Base-by-base conservation (phyloP, 2,113 vertebrate species). In the Seriola quinqueradiata region DNA sequence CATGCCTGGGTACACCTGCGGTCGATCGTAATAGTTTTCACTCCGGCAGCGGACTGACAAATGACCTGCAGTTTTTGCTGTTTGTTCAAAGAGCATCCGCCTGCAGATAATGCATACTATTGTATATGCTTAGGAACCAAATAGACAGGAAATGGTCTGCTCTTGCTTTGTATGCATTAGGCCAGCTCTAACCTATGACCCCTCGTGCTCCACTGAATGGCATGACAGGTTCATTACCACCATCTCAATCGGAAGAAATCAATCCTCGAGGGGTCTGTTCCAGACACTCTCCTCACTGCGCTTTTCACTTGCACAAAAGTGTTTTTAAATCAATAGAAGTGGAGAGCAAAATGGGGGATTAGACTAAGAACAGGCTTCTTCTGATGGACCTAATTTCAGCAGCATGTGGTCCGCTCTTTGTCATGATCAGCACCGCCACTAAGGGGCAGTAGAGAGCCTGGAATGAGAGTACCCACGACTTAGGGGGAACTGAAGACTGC, bases 381-480 rank as follows among this genome's bases (percentile, higher is more conserved):
- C 44, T 81, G 57, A 68, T 70, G 64, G 72, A 76, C 25, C 38
- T 52, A 61, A 63, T 70, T 80, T 55, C 36, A 58, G 57, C n/a
- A 36, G 59, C 28, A 19, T 38, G 46, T 38, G 57, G 17, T 12
- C 14, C 17, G 5, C 28, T 70, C 17, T 32, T 46, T 84, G 79
- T 79, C 25, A 11, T 83, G 50, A 77, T 60, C 25, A 44, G 17
- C 28, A 8, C 57, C 3, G 58, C 88, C 93, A 88, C 90, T 73
- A n/a, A 75, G 89, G 46, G 92, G 75, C 89, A 92, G 89, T 85
- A 93, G 79, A 91, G 85, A 92, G 87, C 90, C 87, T 90, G 67
- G 57, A 77, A 91, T 85, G 57, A 77, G 81, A 70, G 28, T 14
- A 25, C 2, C 50, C 52, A 63, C 42, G 36, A 23, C 12, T 58